Conservation (phyloP, 2,797 vertebrate species). For the Gorsachius magnificus region DNA sequence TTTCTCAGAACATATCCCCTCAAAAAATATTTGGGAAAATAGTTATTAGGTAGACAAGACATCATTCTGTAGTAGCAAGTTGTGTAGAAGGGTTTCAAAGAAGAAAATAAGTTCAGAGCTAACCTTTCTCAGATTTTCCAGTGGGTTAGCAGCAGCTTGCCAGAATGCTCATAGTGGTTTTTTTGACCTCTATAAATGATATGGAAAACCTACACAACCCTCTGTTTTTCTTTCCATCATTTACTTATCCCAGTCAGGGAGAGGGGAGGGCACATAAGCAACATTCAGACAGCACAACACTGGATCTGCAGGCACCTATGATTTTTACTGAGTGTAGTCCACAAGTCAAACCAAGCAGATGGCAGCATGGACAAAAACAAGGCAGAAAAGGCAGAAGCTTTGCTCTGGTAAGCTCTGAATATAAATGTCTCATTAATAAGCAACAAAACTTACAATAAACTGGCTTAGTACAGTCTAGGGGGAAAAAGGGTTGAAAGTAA, state of each 20-base stretch:
- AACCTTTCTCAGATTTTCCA: not conserved
- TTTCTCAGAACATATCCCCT: not conserved
- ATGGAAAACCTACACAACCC: not conserved
- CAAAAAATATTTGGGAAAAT: not conserved
- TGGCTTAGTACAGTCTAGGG: not conserved
- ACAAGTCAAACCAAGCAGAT: not conserved
- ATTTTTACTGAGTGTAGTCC: not conserved
- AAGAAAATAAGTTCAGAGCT: not conserved
- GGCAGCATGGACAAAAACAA: not conserved
- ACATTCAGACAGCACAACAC: not conserved
- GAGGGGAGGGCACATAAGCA: not conserved
- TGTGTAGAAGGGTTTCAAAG: not conserved
- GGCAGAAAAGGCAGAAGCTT: not conserved
- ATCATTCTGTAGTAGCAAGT: not conserved
- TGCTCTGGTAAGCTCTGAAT: not conserved
- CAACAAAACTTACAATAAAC: not conserved
- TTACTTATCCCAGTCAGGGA: not conserved
- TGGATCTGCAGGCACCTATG: not conserved
- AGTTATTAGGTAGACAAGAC: not conserved
- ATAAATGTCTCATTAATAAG: not conserved
- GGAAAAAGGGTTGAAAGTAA: not conserved
- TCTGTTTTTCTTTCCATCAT: not conserved
- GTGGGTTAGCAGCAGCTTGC: not conserved
- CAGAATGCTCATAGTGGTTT: not conserved
- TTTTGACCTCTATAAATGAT: not conserved